phyloP scores from a whole-genome alignment of 2,113 vertebrate species.

The Callionymus lyra region DNA sequence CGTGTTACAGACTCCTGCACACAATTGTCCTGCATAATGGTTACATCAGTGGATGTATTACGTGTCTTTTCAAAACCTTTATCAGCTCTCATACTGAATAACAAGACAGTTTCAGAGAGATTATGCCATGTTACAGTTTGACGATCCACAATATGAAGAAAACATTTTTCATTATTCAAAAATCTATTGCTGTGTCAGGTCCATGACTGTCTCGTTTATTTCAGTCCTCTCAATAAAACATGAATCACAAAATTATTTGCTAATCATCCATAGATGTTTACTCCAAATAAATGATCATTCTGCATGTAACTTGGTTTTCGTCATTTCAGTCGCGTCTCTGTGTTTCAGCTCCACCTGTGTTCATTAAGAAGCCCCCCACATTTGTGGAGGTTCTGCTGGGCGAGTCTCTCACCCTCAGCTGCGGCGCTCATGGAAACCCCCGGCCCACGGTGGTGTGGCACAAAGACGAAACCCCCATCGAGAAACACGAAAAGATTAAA shows the following conservation, averaged over 20 bases:
- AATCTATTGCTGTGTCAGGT: too few species aligned
- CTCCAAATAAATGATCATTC: too few species aligned
- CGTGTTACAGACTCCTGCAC: too few species aligned
- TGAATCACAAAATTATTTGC: too few species aligned
- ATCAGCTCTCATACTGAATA: too few species aligned
- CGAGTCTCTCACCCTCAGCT: constrained; percentile 75
- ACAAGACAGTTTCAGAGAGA: too few species aligned
- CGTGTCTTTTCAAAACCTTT: constrained; percentile 8
- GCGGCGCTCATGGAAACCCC: constrained; percentile 81
- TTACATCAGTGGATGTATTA: constrained; percentile 12
- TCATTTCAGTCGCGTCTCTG: too few species aligned
- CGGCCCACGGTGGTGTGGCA: constrained; percentile 82
- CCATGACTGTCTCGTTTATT: too few species aligned
- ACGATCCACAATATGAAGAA: neutral
- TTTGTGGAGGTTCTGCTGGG: constrained; percentile 78
- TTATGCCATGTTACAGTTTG: neutral
- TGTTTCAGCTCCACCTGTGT: constrained; percentile 78
- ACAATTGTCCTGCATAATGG: constrained; percentile 5
- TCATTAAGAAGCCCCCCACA: constrained; percentile 77
- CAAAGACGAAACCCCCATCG: constrained; percentile 67
- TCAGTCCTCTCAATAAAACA: too few species aligned
- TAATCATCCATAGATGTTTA: too few species aligned
- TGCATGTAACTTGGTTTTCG: too few species aligned
- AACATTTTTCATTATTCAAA: too few species aligned
- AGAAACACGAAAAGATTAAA: constrained; percentile 72